phyloP scores from a whole-genome alignment of 1,140 invertebrate species.

The Drepana arcuata region DNA sequence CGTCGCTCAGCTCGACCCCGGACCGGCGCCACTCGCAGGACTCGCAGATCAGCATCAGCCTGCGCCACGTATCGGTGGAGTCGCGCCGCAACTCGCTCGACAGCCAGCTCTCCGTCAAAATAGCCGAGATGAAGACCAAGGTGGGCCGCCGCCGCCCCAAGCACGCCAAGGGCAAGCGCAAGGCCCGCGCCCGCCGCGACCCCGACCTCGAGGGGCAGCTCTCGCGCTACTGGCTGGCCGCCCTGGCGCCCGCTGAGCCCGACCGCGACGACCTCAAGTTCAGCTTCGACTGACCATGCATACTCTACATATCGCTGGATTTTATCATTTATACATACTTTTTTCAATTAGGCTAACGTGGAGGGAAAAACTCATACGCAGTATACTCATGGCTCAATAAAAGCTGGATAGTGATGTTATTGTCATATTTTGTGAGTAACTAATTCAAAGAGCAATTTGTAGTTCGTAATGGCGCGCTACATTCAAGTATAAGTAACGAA shows the following conservation, averaged over 20 bases:
- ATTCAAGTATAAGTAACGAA: conserved; percentile 29
- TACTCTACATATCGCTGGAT: no score
- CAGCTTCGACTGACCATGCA: conserved; percentile 58
- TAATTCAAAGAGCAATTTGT: no score
- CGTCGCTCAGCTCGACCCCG: conserved; percentile 68
- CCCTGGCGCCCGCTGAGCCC: conserved; percentile 57
- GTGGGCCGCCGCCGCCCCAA: conserved; percentile 70
- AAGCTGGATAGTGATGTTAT: no score
- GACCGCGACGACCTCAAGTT: conserved; percentile 60
- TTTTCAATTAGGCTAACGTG: no score
- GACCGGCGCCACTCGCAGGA: conserved; percentile 73
- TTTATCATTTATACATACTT: no score
- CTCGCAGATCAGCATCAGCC: conserved; percentile 86
- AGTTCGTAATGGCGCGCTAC: no score
- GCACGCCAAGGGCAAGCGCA: conserved; percentile 51
- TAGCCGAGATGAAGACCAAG: conserved; percentile 85
- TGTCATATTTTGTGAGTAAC: no score
- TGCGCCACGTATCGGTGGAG: conserved; percentile 85
- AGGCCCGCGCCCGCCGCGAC: conserved; percentile 60
- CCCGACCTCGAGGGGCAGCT: conserved; percentile 86
- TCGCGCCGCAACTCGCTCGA: conserved; percentile 87
- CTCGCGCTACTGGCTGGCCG: conserved; percentile 72
- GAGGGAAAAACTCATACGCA: no score
- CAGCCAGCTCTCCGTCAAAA: conserved; percentile 87
- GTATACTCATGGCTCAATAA: no score